A percentile compares a stretch with the other conserved stretches of the same genome.
Conservation (phyloP, 1,140 invertebrate genomes). For the Ridgeia piscesae region DNA sequence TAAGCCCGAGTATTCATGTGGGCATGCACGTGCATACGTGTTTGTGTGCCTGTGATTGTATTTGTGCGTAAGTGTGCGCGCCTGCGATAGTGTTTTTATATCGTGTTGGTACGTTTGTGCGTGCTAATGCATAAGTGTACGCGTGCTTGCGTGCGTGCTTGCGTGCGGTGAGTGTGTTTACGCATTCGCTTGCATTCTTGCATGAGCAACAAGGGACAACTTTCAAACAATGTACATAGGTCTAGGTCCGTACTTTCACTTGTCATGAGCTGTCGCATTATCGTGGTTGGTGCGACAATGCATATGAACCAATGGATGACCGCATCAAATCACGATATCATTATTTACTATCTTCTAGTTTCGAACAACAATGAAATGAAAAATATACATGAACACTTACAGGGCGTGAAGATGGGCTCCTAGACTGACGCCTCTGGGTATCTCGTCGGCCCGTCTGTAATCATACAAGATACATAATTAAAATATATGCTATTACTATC, state of each 20-base stretch:
- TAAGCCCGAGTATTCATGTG: no score
- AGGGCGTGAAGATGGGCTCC: neutral
- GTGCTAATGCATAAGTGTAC: neutral
- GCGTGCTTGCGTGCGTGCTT: neutral
- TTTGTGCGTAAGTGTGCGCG: no score
- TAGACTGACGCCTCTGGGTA: neutral
- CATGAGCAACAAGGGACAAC: neutral
- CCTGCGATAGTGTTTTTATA: no score
- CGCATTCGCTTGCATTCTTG: neutral
- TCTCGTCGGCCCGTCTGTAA: neutral
- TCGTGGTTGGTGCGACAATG: neutral
- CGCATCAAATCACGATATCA: neutral
- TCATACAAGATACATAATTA: neutral
- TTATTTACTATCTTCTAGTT: neutral
- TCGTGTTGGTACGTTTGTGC: no score
- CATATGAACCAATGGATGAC: neutral
- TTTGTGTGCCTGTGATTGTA: no score
- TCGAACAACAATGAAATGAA: neutral
- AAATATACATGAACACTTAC: neutral
- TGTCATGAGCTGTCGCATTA: neutral
- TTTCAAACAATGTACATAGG: neutral
- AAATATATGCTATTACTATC: neutral
- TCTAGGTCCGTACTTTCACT: neutral
- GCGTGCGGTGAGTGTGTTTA: neutral
- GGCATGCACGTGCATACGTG: no score